Evolutionary conservation across 2,888 invertebrate species (phyloP), one percentile per base, ranked within the genome.

Genomic region (Argyresthia goedartella): DNA sequence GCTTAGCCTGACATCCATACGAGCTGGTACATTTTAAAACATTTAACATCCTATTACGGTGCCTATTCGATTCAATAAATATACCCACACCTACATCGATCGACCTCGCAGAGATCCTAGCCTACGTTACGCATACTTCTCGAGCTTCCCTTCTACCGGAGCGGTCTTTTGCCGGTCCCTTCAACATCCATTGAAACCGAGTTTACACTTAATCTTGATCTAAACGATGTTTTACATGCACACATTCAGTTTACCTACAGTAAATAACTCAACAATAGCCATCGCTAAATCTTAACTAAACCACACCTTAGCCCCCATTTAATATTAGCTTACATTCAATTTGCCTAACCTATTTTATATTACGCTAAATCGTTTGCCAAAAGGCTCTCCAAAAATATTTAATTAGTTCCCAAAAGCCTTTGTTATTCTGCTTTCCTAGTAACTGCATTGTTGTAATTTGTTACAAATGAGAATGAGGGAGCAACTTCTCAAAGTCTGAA

Each of bases 301-400:
- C 79, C 67, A 76, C 73, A 73, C 75, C 78, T 72, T 71, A 75
- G 81, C 80, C 85, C 52, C 84, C 77, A n/a, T n/a, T n/a, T 71
- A 75, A 65, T 73, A 75, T 73, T 78, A 81, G n/a, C n/a, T n/a
- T 44, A 33, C 59, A 70, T 67, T 69, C 60, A 66, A 16, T 48
- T 36, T 11, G 43, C 33, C 49, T 51, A 39, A 39, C 41, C 65
- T 66, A 63, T 63, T n/a, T n/a, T n/a, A n/a, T n/a, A n/a, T n/a
- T n/a, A 76, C 55, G 56, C 76, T 74, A 80, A 70, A 60, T 63
- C 65, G 65, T 62, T 60, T 68, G 81, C 79, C 76, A 82, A 84
- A 72, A 82, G 74, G 75, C 80, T 68, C 61, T 71, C 65, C 69
- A 67, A 76, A 61, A 67, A 67, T 48, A n/a, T n/a, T n/a, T n/a